These are phyloP conservation scores for Adineta ricciae DNA, from an alignment of 2,888 invertebrate species.

Conservation along the genomic window DNA sequence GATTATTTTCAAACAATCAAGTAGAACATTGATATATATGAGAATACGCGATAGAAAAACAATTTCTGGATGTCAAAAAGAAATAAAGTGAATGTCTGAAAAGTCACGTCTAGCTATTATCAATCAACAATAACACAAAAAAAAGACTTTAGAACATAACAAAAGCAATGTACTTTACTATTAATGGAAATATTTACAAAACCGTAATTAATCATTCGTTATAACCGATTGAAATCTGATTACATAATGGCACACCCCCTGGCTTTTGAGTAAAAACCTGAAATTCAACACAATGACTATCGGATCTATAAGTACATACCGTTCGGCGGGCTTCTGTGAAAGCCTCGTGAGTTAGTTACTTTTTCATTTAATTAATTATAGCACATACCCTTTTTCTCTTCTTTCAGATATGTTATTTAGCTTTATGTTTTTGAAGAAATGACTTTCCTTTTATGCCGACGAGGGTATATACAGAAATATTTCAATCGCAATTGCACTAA, in stretches of 20 bases:
- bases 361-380: neutral
- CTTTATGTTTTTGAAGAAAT: neutral
- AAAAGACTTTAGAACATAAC: neutral
- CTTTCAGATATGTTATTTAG: too few species aligned
- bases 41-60: neutral
- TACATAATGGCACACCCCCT: too few species aligned
- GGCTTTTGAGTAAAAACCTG: too few species aligned
- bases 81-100: neutral
- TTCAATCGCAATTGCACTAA: neutral
- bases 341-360: too few species aligned
- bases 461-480: neutral
- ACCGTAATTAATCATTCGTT: neutral
- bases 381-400: neutral
- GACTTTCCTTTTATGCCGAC: neutral
- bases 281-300: too few species aligned
- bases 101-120: neutral
- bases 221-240: too few species aligned
- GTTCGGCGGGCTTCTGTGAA: too few species aligned
- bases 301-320: too few species aligned
- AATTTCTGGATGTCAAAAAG: neutral
- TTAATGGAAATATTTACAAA: neutral
- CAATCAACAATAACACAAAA: neutral
- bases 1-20: neutral
- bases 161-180: neutral
- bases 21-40: neutral